These are phyloP conservation scores for Leucoraja erinaceus DNA, from an alignment of 2,113 vertebrate genomes.

Conservation along the genomic window DNA sequence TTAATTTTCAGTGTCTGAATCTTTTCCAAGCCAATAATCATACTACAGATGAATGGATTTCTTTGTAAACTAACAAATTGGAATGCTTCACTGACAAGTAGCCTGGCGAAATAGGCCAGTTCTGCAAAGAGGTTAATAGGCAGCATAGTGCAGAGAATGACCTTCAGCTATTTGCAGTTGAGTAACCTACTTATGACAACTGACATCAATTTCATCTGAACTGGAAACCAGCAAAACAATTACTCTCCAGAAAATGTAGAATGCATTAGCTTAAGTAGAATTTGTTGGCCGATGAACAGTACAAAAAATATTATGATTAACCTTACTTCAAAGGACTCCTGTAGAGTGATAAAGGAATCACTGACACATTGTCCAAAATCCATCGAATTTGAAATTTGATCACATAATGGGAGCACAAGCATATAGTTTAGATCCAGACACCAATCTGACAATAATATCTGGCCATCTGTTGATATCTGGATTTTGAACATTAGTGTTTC, in stretches of 20 bases:
- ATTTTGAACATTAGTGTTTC: slow-evolving; percentile 47
- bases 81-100: slow-evolving; percentile 52
- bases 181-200: slow-evolving; percentile 84
- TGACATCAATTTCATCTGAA: slow-evolving; percentile 68
- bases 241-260: neutral
- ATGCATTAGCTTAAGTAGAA: neutral
- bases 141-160: slow-evolving; percentile 55
- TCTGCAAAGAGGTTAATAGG: slow-evolving; percentile 61
- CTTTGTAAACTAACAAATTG: slow-evolving; percentile 51
- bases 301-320: neutral
- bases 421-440: slow-evolving; percentile 53
- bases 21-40: slow-evolving; percentile 46
- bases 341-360: slow-evolving; percentile 40
- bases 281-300: neutral
- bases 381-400: slow-evolving; percentile 62
- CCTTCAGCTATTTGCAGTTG: slow-evolving; percentile 64
- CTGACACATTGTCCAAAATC: slow-evolving; percentile 60
- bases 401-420: slow-evolving; percentile 57
- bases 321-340: neutral
- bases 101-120: slow-evolving; percentile 57
- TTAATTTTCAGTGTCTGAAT: slow-evolving; percentile 38
- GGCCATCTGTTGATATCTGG: slow-evolving; percentile 64
- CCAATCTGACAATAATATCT: slow-evolving; percentile 52
- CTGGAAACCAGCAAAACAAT: slow-evolving; percentile 41
- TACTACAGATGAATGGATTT: slow-evolving; percentile 41